Base-by-base conservation (phyloP, 2,888 invertebrate genomes). In the Luffia ferchaultella region DNA sequence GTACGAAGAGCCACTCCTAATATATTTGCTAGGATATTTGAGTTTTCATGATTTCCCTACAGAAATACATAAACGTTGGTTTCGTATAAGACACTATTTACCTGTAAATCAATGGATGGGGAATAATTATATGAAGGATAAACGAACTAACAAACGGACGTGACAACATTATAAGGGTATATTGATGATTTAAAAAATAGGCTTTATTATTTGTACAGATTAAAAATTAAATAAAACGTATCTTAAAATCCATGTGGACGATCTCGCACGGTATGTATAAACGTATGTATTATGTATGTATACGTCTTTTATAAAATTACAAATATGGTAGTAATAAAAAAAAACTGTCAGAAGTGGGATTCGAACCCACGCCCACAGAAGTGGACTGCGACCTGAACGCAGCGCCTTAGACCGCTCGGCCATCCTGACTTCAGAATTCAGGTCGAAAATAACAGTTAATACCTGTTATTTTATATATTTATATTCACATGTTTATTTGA, bases 301-400 rank as follows among this genome's bases (percentile, higher is more conserved):
- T 30, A 3, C 30, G 3, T 30, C 30, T 7, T 7, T 30, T 30
- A 7, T 30, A 30, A 30, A 30, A 30, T 30, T 30, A 0, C 19
- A 30, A 48, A 51, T 43, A 43, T n/a, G n/a, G n/a, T n/a, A 46
- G 46, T 41, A 9, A 42, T 16, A 19, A 47, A 52, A 50, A 52
- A n/a, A 15, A 12, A 54, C 55, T 76, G 76, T 76, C 76, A 76
- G 76, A 76, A 76, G 76, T 75, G 76, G 76, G 76, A 76, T 76
- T 76, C 76, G 76, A 76, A 76, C 76, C 76, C 76, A 76, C 76
- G 76, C 76, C 76, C 76, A 76, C 76, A 76, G 76, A 77, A 77
- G 76, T 76, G 77, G 76, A 77, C 77, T 76, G 76, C 76, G 76
- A 77, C 76, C 76, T 77, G 76, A 76, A 76, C 76, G 76, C 76